Base-by-base conservation (phyloP, 2,797 vertebrate species). In the Epinephelus malabaricus region DNA sequence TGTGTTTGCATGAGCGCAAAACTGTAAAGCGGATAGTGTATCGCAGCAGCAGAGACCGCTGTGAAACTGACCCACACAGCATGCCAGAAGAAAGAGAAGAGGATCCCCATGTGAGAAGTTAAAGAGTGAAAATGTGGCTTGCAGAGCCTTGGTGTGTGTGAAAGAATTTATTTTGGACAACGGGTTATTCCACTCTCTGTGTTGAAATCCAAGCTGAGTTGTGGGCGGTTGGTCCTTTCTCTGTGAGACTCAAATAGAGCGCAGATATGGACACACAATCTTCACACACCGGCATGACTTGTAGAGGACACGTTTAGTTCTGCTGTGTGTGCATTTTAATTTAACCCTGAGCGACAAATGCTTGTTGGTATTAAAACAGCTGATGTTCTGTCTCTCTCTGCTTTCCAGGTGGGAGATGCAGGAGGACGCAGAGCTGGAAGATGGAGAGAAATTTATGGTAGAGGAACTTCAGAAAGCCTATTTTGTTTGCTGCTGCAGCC, bases 391-490 rank as follows among this genome's bases (percentile, higher is more conserved):
- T 61, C 43, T 79, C 43, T 87, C 50, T 93, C 79, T 83, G 70
- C 66, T 81, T 96, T 96, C 88, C 96, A 99, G 98, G 90, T 99
- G 98, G 97, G 98, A 99, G 93, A 96, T 97, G 96, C 97, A 94
- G 91, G 95, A 97, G 45, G 94, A 78, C 49, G 96, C 96, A 34
- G 92, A 78, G 87, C 94, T 99, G 81, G 96, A 97, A 89, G 96
- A 97, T 5, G 96, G 96, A 76, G 97, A 98, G 87, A 95, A 93
- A 86, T 70, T 77, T 63, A 95, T 98, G 92, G 90, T 97, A 81
- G 94, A 97, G 84, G 94, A 96, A 72, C 95, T 99, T 76, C 95
- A 95, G 93, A 95, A 86, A 89, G 85, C 93, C 15, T 96, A 94
- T 92, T 96, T 95, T 84, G 87, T 84, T 79, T 81, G 84, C 79